Evolutionary conservation across 2,113 vertebrate species (phyloP), one percentile per base, ranked within the genome.

Genomic region (Fregetta grallaria): DNA sequence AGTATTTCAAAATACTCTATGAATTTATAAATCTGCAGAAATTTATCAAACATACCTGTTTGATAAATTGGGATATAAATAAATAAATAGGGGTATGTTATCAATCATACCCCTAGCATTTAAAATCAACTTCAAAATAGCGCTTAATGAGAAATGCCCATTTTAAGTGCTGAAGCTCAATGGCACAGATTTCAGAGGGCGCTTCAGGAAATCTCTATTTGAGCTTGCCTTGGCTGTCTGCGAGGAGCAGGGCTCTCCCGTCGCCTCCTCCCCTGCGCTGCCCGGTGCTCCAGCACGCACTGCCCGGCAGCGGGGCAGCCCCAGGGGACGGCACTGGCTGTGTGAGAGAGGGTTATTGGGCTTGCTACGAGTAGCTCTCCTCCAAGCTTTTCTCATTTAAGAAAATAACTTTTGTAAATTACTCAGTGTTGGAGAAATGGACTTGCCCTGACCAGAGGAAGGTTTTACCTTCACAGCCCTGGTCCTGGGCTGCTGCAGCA

Each of bases 271-370:
- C 56, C 25, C 22, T 55, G 34, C 65, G 59, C 13, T 90, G 71
- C 25, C 49, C 3, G 0, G 26, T 56, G 49, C 70, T 68, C 65
- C 44, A 13, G 62, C 76, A 29, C 8, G 6, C 26, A 4, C 4
- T 2, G 82, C 36, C n/a, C 0, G 1, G 67, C 38, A 1, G 2
- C 2, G 2, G 44, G 58, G 75, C 83, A 86, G 76, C 38, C 61
- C 47, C 0, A 1, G 25, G 45, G 63, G 22, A 67, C 32, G 4
- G 1, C 0, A 0, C 38, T 21, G 38, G 34, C 34, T 8, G 3
- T 1, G 7, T 12, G 18, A 13, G 34, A n/a, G 38, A 25, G n/a
- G 5, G 9, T 22, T 5, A 2, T 1, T 61, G 4, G 78, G 29
- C 13, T 52, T 11, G 4, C 23, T n/a, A 23, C 1, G 2, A 55